phyloP scores from a whole-genome alignment of 2,888 invertebrate species.

The Cerceris ruficornis region DNA sequence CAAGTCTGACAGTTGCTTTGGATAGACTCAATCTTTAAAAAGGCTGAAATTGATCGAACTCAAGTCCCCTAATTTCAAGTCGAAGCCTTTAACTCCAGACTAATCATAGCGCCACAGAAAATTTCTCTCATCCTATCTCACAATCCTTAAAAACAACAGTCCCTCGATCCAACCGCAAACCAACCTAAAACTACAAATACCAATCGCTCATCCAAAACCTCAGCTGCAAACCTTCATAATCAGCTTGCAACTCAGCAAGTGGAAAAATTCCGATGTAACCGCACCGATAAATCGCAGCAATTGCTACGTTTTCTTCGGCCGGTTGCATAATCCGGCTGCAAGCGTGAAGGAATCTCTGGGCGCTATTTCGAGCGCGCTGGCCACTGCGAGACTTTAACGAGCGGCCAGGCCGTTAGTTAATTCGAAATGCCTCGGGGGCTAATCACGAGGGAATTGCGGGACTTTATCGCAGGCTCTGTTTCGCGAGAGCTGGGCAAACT shows the following conservation, averaged over 20 bases:
- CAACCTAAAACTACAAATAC: too few relatives aligned
- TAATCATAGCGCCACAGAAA: too few relatives aligned
- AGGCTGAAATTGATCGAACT: too few relatives aligned
- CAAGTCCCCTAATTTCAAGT: too few relatives aligned
- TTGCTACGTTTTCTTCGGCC: slow-evolving; percentile 21
- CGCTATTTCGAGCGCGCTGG: slow-evolving; percentile 37
- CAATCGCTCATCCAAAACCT: too few relatives aligned
- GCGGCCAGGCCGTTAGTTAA: slow-evolving; percentile 48
- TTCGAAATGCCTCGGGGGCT: slow-evolving; percentile 42
- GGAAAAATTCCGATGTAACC: neutral
- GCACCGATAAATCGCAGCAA: slow-evolving; percentile 2
- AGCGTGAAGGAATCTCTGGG: slow-evolving; percentile 42
- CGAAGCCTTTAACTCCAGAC: too few relatives aligned
- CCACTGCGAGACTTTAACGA: slow-evolving; percentile 60
- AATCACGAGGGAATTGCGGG: slow-evolving; percentile 31
- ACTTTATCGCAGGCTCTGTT: slow-evolving; percentile 30
- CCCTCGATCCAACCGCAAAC: too few relatives aligned
- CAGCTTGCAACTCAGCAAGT: neutral
- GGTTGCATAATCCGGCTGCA: slow-evolving; percentile 28
- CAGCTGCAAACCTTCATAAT: neutral
- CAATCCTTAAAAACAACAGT: too few relatives aligned
- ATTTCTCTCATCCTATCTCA: too few relatives aligned
- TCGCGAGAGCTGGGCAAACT: slow-evolving; percentile 57
- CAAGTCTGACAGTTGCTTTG: too few relatives aligned
- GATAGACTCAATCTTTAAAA: too few relatives aligned